phyloP scores from a whole-genome alignment of 2,888 invertebrate genomes.

The Nudaria mundana region DNA sequence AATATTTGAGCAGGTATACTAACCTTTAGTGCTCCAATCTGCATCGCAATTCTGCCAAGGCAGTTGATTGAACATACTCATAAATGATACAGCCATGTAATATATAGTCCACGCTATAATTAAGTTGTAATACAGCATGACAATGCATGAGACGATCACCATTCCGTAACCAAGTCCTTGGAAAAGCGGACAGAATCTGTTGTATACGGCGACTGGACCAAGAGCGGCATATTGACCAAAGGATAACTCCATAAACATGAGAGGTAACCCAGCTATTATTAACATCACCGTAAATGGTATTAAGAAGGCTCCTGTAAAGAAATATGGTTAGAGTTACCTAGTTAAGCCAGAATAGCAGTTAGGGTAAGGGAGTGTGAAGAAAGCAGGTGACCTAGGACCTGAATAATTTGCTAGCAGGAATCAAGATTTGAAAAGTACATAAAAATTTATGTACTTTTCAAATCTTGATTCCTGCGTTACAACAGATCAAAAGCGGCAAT shows the following conservation, averaged over 20 bases:
- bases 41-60: conserved; percentile 88
- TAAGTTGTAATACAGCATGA: conserved; percentile 88
- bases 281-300: conserved; percentile 92
- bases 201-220: conserved; percentile 90
- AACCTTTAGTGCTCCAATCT: conserved; percentile 85
- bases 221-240: conserved; percentile 91
- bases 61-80: conserved; percentile 83
- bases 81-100: conserved; percentile 84
- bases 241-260: conserved; percentile 92
- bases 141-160: conserved; percentile 88
- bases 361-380: too few relatives aligned
- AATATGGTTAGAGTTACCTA: too few relatives aligned
- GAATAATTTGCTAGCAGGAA: too few relatives aligned
- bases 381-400: too few relatives aligned
- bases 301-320: conserved; percentile 85
- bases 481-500: too few relatives aligned
- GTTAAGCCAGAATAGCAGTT: too few relatives aligned
- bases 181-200: conserved; percentile 89
- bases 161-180: conserved; percentile 88
- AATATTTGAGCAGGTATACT: too few relatives aligned
- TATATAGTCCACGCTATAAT: conserved; percentile 90
- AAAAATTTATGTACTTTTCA: too few relatives aligned
- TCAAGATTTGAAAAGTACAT: too few relatives aligned
- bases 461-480: too few relatives aligned
- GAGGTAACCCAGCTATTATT: conserved; percentile 88